These are phyloP conservation scores for Lymantria dispar DNA, from an alignment of 2,888 invertebrate species.

Conservation along the genomic window DNA sequence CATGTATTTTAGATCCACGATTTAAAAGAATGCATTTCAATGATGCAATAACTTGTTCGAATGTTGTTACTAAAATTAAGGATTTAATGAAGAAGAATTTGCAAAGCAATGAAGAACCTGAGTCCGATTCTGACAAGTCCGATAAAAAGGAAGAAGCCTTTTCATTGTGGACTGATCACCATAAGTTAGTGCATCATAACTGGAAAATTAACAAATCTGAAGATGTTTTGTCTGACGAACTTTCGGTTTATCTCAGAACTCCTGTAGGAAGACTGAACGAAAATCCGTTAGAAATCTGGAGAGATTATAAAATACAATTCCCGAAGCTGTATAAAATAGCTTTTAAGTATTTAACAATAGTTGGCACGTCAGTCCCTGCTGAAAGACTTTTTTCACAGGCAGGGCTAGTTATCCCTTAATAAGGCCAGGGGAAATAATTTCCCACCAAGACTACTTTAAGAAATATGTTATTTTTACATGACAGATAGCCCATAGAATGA, in stretches of 20 bases:
- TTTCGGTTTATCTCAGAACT: constrained; percentile 24
- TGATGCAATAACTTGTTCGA: constrained; percentile 9
- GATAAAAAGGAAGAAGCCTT: constrained; percentile 22
- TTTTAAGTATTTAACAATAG: constrained; percentile 29
- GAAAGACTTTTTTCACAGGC: too few relatives aligned
- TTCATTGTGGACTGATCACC: constrained; percentile 32
- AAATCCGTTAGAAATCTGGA: constrained; percentile 28
- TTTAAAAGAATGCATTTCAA: constrained; percentile 22
- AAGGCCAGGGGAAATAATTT: too few relatives aligned
- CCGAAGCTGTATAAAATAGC: constrained; percentile 22
- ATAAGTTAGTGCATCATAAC: constrained; percentile 33
- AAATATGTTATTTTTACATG: too few relatives aligned
- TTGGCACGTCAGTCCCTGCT: constrained; percentile 24
- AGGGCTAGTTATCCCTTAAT: too few relatives aligned
- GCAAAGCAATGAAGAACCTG: constrained; percentile 2
- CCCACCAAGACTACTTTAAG: too few relatives aligned
- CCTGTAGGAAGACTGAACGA: constrained; percentile 25
- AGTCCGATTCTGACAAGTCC: constrained; percentile 33
- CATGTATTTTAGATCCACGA: constrained; percentile 16
- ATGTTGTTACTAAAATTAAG: constrained; percentile 10
- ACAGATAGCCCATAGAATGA: too few relatives aligned
- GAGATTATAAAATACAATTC: constrained; percentile 29
- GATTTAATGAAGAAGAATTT: neutral
- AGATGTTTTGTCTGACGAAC: constrained; percentile 23
- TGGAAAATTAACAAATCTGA: too few relatives aligned